Evolutionary conservation across 2,113 vertebrate species (phyloP).

Genomic region (Equus quagga): DNA sequence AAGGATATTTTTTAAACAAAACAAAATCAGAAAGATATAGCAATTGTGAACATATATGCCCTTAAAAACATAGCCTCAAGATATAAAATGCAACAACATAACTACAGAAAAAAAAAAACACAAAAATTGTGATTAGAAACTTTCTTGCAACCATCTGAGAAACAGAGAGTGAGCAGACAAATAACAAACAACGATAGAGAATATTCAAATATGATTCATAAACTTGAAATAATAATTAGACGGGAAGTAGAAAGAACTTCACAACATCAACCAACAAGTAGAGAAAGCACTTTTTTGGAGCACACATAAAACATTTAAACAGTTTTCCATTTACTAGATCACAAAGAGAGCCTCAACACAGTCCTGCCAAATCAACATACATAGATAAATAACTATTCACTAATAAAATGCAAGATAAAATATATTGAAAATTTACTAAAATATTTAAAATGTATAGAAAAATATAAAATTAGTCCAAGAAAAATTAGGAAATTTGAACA

Average conservation of each 20-base stretch:
- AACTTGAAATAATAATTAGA: constrained; percentile 41
- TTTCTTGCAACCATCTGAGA: not conserved
- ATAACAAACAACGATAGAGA: not conserved
- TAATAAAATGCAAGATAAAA: constrained; percentile 13
- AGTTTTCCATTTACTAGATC: not conserved
- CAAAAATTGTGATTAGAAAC: not conserved
- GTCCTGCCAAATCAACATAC: not conserved
- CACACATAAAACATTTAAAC: not conserved
- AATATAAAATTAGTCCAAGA: not conserved
- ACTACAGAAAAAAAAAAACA: not conserved
- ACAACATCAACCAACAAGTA: not conserved
- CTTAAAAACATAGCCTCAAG: constrained; percentile 11
- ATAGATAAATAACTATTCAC: not conserved
- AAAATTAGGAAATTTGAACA: not conserved
- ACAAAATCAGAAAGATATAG: not conserved
- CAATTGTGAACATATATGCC: not conserved
- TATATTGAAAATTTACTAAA: not conserved
- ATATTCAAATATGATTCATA: not conserved
- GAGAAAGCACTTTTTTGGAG: not conserved
- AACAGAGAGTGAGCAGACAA: not conserved
- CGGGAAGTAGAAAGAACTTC: constrained; percentile 14
- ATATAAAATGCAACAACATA: not conserved
- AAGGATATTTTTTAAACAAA: not conserved
- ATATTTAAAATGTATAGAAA: not conserved
- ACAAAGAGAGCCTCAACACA: not conserved